These are phyloP conservation scores for Sebastes glaucus DNA, from an alignment of 2,797 vertebrate species.

Conservation along the genomic window DNA sequence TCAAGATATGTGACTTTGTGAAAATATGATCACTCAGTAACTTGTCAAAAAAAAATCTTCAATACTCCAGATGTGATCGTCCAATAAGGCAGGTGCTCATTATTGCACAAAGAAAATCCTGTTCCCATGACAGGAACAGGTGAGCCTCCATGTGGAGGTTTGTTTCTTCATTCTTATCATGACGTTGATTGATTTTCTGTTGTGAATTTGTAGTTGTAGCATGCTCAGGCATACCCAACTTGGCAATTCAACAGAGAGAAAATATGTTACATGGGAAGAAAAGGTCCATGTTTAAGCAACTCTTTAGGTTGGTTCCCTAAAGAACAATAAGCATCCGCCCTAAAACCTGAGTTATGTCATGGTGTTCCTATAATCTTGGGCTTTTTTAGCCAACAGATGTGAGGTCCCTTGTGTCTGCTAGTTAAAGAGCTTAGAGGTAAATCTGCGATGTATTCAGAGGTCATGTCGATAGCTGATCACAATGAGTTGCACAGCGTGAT, in stretches of 20 bases:
- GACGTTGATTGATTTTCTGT: constrained; percentile 25
- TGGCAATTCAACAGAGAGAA: constrained; percentile 12
- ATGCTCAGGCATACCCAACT: constrained; percentile 38
- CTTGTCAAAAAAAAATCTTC: constrained; percentile 4
- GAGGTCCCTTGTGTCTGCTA: constrained; percentile 12
- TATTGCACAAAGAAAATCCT: constrained; percentile 53
- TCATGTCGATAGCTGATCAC: constrained; percentile 4
- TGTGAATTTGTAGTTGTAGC: not conserved
- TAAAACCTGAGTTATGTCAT: constrained; percentile 39
- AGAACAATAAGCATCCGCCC: constrained; percentile 34
- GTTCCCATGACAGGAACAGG: constrained; percentile 42
- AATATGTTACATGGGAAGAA: constrained; percentile 1
- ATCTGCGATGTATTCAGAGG: constrained; percentile 13
- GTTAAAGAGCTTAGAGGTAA: constrained; percentile 33
- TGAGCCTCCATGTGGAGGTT: not conserved
- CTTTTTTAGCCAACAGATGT: constrained; percentile 35
- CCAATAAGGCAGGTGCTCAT: constrained; percentile 55
- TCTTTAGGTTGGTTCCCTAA: constrained; percentile 26
- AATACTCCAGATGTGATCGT: constrained; percentile 23
- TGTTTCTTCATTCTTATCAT: constrained; percentile 29
- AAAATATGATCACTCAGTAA: not conserved
- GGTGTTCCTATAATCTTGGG: constrained; percentile 16
- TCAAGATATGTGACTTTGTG: too few relatives aligned
- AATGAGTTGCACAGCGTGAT: constrained; percentile 7
- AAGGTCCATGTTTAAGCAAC: constrained; percentile 13